Base-by-base conservation (phyloP, 1,140 invertebrate species). In the Palaemon carinicauda region DNA sequence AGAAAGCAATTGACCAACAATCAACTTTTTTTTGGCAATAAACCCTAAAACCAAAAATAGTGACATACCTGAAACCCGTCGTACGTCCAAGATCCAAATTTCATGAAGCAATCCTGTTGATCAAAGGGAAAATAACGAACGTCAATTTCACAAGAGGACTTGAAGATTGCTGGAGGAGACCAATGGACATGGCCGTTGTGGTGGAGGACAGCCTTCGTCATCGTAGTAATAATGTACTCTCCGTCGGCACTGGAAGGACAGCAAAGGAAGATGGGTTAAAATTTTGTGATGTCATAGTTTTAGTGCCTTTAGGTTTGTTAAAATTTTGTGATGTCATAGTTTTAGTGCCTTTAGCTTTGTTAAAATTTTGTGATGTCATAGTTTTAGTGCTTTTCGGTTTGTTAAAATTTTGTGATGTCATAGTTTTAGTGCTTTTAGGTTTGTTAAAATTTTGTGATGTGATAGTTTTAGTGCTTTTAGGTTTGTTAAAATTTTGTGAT, bases 1-100 rank as follows among this genome's bases (percentile, higher is more conserved):
- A 31, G 14, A 53, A 10, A 81, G 19, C 54, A 81, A 74, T 3
- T 17, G n/a, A 74, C 24, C 31, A 15, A n/a, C n/a, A 4, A 29
- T 0, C 3, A 82, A 51, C 19, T 0, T 41, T 41, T 41, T 5
- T 41, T 7, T 9, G 7, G 27, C 54, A 82, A 17, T n/a, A 15
- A 65, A 65, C 19, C 1, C 12, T 1, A 65, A 10, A 12, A 14
- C 0, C 3, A 65, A 65, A 65, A 21, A n/a, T 14, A 9, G 7
- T 24, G 24, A 89, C 87, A 90, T 92, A 98, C 95, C 94, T 97
- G 96, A 92, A 96, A 96, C 69, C 97, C 97, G 90, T 99, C 98
- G 91, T 99, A 99, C 2, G 97, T 98, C 98, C 98, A 99, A 0
- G 97, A 98, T 5, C 98, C 98, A 90, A 98, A 98, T 89, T 98